Percentiles rank a stretch among this genome's conserved stretches.
Conservation (phyloP, 2,113 vertebrate species). For the Pseudorectes ferrugineus region DNA sequence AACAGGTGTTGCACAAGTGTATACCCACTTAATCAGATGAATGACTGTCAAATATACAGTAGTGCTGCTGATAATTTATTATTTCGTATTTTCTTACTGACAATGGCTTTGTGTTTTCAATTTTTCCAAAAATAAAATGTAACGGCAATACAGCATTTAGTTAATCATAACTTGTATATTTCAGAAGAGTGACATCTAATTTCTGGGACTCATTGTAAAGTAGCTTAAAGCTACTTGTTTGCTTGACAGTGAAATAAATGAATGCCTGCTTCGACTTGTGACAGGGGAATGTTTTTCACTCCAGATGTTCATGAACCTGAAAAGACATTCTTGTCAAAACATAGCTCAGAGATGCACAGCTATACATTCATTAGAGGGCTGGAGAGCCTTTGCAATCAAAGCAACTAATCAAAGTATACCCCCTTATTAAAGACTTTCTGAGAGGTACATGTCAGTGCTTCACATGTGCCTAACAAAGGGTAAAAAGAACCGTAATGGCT, state of each 20-base stretch:
- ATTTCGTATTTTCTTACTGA: fast-evolving
- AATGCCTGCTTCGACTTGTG: background rate
- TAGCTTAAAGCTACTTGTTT: constrained; percentile 7
- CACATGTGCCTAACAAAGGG: background rate
- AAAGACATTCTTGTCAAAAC: background rate
- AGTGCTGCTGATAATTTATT: fast-evolving
- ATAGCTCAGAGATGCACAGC: background rate
- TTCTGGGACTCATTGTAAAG: background rate
- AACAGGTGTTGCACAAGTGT: background rate
- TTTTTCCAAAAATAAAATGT: background rate
- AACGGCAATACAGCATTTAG: background rate
- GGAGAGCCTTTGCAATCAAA: background rate
- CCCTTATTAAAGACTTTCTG: background rate
- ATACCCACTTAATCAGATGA: background rate
- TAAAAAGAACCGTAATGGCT: background rate
- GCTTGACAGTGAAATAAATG: background rate
- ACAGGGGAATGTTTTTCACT: background rate
- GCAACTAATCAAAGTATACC: background rate
- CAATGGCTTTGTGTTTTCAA: background rate
- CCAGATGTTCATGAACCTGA: background rate
- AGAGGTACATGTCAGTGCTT: background rate
- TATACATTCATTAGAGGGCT: background rate
- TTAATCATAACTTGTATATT: background rate
- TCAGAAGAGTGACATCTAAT: background rate
- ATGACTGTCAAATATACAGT: background rate